These are phyloP conservation scores for Poeciliopsis infans DNA, from an alignment of 2,797 vertebrate genomes.

Conservation along the genomic window DNA sequence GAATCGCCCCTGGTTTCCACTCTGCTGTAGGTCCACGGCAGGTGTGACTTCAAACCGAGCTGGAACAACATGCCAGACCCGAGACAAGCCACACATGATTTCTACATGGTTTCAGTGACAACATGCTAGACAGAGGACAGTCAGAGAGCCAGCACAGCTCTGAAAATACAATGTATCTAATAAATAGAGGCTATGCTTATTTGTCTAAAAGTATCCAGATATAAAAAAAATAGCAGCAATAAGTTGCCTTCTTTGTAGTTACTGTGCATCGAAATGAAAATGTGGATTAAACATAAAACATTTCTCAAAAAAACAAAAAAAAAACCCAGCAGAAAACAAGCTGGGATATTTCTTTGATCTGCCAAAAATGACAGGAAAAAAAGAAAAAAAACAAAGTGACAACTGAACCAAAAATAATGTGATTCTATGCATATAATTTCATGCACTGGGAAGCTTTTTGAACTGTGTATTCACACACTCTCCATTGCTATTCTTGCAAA, in stretches of 20 bases:
- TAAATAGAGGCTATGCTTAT: slow-evolving; percentile 14
- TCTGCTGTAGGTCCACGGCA: slow-evolving; percentile 21
- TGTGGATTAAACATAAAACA: not conserved
- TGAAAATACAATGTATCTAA: slow-evolving; percentile 12
- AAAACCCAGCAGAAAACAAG: not conserved
- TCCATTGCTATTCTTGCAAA: not conserved
- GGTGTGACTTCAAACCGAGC: slow-evolving; percentile 33
- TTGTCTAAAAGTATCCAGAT: slow-evolving; percentile 8
- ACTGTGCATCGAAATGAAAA: not conserved
- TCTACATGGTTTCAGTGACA: slow-evolving; percentile 50
- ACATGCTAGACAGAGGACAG: slow-evolving; percentile 18
- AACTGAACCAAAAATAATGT: not conserved
- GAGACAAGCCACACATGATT: slow-evolving; percentile 54
- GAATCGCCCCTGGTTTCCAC: slow-evolving; percentile 5
- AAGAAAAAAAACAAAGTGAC: not conserved
- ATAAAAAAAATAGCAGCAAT: slow-evolving; percentile 5
- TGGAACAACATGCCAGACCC: slow-evolving; percentile 38
- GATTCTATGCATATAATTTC: not conserved
- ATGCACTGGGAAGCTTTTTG: not conserved
- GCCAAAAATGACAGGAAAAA: not conserved
- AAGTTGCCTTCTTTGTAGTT: not conserved
- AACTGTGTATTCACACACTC: not conserved
- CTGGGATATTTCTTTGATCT: slow-evolving; percentile 7
- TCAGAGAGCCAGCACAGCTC: slow-evolving; percentile 24
- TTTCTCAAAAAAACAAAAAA: not conserved